Conservation (phyloP, 2,113 vertebrate species). For the Sphyrna mokarran region DNA sequence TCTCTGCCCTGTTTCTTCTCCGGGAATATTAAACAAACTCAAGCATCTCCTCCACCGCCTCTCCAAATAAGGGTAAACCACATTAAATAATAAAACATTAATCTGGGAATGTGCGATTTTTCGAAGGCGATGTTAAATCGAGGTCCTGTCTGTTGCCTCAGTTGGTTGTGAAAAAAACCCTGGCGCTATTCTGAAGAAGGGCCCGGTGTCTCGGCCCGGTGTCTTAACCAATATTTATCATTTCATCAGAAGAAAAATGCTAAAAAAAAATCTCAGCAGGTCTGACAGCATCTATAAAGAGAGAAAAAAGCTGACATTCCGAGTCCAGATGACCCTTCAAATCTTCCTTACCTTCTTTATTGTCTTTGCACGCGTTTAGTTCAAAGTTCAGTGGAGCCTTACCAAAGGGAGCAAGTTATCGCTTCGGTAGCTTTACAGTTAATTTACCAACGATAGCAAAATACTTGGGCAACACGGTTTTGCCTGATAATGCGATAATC, state of each 20-base stretch:
- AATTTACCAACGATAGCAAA: not conserved
- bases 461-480: not conserved
- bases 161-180: not conserved
- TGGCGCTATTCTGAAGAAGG: not conserved
- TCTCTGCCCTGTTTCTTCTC: not conserved
- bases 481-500: not conserved
- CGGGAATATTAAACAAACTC: not conserved
- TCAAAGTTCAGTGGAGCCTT: not conserved
- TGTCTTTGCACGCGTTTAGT: not conserved
- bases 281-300: too few relatives aligned
- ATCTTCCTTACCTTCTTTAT: too few relatives aligned
- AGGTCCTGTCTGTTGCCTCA: not conserved
- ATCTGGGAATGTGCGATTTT: not conserved
- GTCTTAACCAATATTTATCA: not conserved
- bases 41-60: not conserved
- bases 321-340: not conserved
- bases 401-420: not conserved
- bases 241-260: too few relatives aligned
- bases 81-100: not conserved
- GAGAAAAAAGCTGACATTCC: too few relatives aligned
- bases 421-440: not conserved
- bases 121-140: not conserved
- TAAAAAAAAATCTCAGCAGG: too few relatives aligned
- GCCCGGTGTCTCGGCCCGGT: not conserved
- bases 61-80: not conserved